A percentile compares a stretch with the other conserved stretches of the same genome.
phyloP scores from a whole-genome alignment of 2,113 vertebrate species.

The Chloropsis cyanopogon region DNA sequence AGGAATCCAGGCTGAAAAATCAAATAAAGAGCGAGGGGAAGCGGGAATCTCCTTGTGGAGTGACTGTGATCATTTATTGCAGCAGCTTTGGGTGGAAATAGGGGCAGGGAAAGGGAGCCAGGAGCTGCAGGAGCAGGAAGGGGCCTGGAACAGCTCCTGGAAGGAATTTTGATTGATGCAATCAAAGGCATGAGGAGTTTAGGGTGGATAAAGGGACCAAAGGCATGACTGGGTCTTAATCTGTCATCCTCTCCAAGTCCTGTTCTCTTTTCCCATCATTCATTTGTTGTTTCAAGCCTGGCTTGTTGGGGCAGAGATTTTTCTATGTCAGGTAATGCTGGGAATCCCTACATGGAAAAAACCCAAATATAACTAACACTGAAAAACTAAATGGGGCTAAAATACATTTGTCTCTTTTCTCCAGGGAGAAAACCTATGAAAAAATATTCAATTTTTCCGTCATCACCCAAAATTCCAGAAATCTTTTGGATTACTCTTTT shows the following conservation, averaged over 20 bases:
- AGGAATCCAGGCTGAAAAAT: neutral
- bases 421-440: neutral
- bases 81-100: neutral
- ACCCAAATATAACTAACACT: neutral
- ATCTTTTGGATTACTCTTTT: neutral
- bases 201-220: neutral
- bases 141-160: neutral
- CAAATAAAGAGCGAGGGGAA: neutral
- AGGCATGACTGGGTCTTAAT: fast-evolving
- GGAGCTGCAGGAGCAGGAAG: neutral
- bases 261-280: neutral
- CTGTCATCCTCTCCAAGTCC: fast-evolving
- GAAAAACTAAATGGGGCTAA: neutral
- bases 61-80: neutral
- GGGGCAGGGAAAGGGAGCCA: neutral
- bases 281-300: neutral
- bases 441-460: neutral
- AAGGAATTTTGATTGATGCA: neutral
- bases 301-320: neutral
- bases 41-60: neutral
- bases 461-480: neutral
- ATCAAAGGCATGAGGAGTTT: neutral
- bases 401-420: neutral
- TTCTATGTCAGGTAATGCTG: fast-evolving
- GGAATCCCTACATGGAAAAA: fast-evolving